Evolutionary conservation across 2,113 vertebrate species (phyloP).

Genomic region (Falco punctatus): DNA sequence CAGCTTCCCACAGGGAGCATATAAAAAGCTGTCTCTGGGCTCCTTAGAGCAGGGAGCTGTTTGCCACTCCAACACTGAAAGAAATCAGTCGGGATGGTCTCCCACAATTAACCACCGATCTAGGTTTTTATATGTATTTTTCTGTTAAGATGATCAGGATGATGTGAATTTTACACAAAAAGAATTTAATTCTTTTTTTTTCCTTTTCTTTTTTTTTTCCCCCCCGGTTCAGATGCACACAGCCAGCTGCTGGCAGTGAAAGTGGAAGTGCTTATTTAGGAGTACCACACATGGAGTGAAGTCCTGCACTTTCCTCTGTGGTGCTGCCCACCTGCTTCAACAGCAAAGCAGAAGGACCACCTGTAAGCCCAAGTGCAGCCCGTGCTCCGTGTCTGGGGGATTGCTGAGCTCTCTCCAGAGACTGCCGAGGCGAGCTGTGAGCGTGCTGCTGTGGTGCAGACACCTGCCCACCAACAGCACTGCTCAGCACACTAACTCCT

Average conservation of each 20-base stretch:
- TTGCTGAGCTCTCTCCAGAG: background rate
- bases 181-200: too few relatives aligned
- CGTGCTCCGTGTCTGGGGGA: fast-evolving
- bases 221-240: background rate
- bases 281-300: background rate
- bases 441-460: background rate
- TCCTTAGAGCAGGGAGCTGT: background rate
- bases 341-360: background rate
- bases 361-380: background rate
- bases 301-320: background rate
- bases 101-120: background rate
- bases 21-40: background rate
- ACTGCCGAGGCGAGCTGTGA: fast-evolving
- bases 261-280: background rate
- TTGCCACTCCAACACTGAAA: background rate
- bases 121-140: background rate
- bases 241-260: background rate
- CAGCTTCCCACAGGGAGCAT: slow-evolving; percentile 18
- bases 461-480: slow-evolving; percentile 12
- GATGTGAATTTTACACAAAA: background rate
- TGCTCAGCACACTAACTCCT: background rate
- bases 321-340: background rate
- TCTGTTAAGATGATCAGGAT: background rate
- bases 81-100: background rate
- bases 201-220: background rate